Evolutionary conservation across 2,888 invertebrate species (phyloP).

Genomic region (Heteromurus nitidus): DNA sequence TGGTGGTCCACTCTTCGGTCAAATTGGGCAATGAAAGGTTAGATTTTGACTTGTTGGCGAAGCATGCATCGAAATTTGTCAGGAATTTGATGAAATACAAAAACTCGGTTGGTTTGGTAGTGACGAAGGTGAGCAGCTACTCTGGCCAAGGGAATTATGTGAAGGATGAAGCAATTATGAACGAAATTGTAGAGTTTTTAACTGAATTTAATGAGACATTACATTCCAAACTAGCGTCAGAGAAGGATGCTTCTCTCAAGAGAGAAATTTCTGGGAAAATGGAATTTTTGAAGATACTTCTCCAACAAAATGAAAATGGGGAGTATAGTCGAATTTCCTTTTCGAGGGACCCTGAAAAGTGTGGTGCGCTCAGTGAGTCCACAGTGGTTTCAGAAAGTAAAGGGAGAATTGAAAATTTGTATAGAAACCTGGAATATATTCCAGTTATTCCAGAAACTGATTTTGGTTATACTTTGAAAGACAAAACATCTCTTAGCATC

Average conservation of each 20-base stretch:
- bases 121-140: constrained; percentile 12
- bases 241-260: background rate
- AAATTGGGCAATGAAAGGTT: background rate
- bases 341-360: constrained; percentile 21
- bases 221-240: background rate
- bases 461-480: constrained; percentile 18
- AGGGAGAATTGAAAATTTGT: background rate
- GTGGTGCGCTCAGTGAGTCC: constrained; percentile 21
- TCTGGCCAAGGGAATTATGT: background rate
- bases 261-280: background rate
- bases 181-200: constrained; percentile 13
- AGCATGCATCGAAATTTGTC: background rate
- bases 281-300: constrained; percentile 1
- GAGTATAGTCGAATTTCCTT: constrained; percentile 1
- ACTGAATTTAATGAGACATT: background rate
- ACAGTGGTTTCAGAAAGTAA: background rate
- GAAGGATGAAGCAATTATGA: background rate
- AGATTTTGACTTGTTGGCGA: constrained; percentile 13
- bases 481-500: background rate
- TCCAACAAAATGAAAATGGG: background rate
- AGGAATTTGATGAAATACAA: background rate
- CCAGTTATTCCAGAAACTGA: background rate
- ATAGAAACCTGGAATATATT: background rate
- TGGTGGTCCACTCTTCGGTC: background rate
- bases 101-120: constrained; percentile 15